phyloP scores from a whole-genome alignment of 2,797 vertebrate genomes.

The Coilia nasus region DNA sequence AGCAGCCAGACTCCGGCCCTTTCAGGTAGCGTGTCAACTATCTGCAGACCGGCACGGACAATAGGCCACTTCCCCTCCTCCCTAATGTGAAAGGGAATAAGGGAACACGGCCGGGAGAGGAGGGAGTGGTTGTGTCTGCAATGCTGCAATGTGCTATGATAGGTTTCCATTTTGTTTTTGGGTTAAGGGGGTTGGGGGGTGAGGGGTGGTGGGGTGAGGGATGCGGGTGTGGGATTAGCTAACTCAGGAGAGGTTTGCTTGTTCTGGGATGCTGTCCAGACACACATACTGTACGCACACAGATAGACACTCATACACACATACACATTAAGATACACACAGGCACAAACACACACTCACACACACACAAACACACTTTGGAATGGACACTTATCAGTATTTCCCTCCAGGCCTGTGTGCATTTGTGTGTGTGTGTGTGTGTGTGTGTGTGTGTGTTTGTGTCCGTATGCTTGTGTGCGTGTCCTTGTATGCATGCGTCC shows the following conservation, averaged over 20 bases:
- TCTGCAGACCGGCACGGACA: conserved; percentile 33
- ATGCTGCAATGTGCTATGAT: background rate
- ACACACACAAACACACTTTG: background rate
- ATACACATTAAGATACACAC: too few relatives aligned
- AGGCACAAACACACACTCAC: too few relatives aligned
- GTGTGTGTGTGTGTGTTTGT: background rate
- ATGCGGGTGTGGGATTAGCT: conserved; percentile 25
- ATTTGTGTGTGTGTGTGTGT: too few relatives aligned
- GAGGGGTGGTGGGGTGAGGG: background rate
- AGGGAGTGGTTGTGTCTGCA: background rate
- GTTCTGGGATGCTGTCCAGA: conserved; percentile 22
- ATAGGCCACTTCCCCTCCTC: conserved; percentile 2
- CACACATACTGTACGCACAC: background rate
- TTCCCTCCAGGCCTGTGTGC: background rate
- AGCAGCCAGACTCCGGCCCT: conserved; percentile 32
- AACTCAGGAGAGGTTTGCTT: background rate
- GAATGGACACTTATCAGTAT: background rate
- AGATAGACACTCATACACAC: conserved; percentile 35
- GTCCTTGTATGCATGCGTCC: conserved; percentile 44
- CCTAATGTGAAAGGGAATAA: background rate
- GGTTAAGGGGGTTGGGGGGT: background rate
- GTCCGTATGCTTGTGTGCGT: background rate
- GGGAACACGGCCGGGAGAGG: background rate
- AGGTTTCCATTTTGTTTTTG: background rate
- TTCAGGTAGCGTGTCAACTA: conserved; percentile 28